A percentile compares a stretch with the other conserved stretches of the same genome.
phyloP scores from a whole-genome alignment of 2,797 vertebrate species.

The Linurgus olivaceus region DNA sequence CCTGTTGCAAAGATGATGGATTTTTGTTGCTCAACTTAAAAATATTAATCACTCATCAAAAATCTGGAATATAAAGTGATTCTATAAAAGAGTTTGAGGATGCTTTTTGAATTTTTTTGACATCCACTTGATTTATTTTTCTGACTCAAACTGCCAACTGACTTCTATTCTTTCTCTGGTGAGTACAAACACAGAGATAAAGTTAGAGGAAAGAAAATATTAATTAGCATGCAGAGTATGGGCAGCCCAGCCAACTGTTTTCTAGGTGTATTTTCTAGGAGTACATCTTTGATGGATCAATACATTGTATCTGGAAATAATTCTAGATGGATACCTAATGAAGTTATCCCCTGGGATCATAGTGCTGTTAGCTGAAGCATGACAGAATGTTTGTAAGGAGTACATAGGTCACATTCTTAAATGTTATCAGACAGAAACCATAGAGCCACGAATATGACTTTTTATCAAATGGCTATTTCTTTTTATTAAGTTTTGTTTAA shows the following conservation, averaged over 20 bases:
- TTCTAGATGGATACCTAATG: not conserved
- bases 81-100: not conserved
- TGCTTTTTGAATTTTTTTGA: slow-evolving; percentile 3
- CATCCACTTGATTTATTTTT: not conserved
- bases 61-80: not conserved
- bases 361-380: not conserved
- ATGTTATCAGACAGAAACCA: not conserved
- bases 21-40: not conserved
- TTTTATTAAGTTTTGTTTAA: not conserved
- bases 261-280: not conserved
- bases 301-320: not conserved
- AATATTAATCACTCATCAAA: slow-evolving; percentile 9
- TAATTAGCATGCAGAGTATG: not conserved
- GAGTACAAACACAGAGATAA: not conserved
- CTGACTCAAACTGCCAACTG: not conserved
- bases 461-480: not conserved
- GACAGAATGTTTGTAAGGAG: not conserved
- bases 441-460: not conserved
- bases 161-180: not conserved
- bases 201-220: not conserved
- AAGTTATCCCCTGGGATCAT: not conserved
- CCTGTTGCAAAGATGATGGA: not conserved
- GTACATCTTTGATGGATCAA: not conserved
- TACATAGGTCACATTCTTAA: not conserved
- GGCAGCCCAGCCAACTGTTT: not conserved